Percentiles rank a stretch among this genome's conserved stretches.
phyloP scores from a whole-genome alignment of 2,888 invertebrate species.

The Himalopsyche japonica region DNA sequence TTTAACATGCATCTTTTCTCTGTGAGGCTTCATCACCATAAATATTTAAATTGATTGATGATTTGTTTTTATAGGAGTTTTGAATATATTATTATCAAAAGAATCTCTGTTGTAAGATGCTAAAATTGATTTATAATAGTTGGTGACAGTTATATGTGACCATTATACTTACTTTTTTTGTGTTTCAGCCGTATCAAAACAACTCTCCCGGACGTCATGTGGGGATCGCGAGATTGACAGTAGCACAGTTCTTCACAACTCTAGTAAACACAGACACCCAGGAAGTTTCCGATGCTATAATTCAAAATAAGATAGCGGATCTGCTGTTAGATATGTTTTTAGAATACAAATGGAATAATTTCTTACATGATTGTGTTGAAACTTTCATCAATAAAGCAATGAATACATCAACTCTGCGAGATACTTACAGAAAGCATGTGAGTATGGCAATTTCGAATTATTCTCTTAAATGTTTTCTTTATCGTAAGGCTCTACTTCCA shows the following conservation, averaged over 20 bases:
- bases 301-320: slow-evolving; percentile 63
- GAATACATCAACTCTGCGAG: slow-evolving; percentile 45
- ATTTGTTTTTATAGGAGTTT: no score
- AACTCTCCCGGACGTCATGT: slow-evolving; percentile 61
- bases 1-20: no score
- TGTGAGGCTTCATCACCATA: no score
- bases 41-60: no score
- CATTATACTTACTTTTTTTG: no score
- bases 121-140: no score
- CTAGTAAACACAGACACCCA: slow-evolving; percentile 74
- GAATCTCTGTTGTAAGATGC: no score
- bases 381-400: slow-evolving; percentile 75
- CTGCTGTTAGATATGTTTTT: slow-evolving; percentile 85
- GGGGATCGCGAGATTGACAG: slow-evolving; percentile 79
- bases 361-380: slow-evolving; percentile 89
- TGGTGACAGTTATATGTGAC: neutral
- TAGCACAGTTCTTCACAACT: slow-evolving; percentile 77
- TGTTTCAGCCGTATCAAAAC: neutral
- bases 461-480: no score
- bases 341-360: slow-evolving; percentile 91
- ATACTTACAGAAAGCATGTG: slow-evolving; percentile 25
- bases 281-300: slow-evolving; percentile 70
- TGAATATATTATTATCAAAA: no score
- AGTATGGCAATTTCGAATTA: slow-evolving; percentile 4
- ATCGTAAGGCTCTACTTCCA: no score